Base-by-base conservation (phyloP, 92 coral and sea anemone genomes). In the Desmophyllum pertusum region DNA sequence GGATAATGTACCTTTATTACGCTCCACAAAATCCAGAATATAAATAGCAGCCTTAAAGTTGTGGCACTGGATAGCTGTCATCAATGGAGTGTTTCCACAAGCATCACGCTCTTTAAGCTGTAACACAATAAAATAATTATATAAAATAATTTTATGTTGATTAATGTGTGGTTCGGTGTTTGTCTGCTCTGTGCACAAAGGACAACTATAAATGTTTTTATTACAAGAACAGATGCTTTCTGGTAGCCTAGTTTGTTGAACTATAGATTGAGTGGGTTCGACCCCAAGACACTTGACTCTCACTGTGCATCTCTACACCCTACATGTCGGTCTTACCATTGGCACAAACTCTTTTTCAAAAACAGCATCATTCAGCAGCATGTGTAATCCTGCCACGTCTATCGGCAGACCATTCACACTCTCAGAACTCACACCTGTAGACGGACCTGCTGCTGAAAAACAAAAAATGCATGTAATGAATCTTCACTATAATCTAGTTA, bases 51-150 rank as follows among this genome's bases (percentile, higher is more conserved):
- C 96, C 48, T 90, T 95, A 41, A 95, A 88, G 93, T 95, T 95
- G 70, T 90, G 94, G 46, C 91, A 85, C 83, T 90, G 98, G 45
- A 95, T 84, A n/a, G 98, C 89, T 57, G 93, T 81, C 96, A 92
- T 90, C 71, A 95, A 95, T 1, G 98, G 98, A 0, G 98, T 95
- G 78, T 93, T 93, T 1, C 98, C 98, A 41, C 83, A 76, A 23
- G 95, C 98, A 87, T 95, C 98, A 5, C 90, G 85, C 6, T 86
- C 94, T 78, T 88, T 93, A 45, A 95, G 88, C 98, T 94, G 81
- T 2, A 51, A 70, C 0, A 33, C 35, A 70, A 33, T 11, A 63
- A 57, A 61, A 9, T 19, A 31, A 46, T 10, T 6, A 57, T 21
- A 37, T 41, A 63, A 51, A 31, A 6, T 30, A 14, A 72, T 38